Percentiles rank a stretch among this genome's conserved stretches.
Conservation (phyloP, 2,113 vertebrate genomes). For the Lipotes vexillifer region DNA sequence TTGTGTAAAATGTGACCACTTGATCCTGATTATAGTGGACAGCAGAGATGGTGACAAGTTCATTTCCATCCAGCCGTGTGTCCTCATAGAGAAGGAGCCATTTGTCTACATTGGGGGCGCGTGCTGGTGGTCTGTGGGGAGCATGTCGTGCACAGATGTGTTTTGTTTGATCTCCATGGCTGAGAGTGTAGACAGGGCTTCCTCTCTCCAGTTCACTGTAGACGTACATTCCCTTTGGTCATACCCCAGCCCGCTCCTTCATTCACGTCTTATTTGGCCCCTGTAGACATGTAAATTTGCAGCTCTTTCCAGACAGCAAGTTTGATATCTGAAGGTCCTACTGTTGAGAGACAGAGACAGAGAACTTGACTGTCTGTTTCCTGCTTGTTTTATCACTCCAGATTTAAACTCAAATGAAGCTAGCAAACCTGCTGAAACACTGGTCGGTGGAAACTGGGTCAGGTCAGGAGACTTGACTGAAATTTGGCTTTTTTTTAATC, state of each 20-base stretch:
- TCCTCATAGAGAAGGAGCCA: not conserved
- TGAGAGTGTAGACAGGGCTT: not conserved
- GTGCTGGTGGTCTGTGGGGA: not conserved
- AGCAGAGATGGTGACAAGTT: not conserved
- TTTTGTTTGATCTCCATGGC: not conserved
- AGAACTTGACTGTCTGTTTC: not conserved
- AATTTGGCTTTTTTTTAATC: not conserved
- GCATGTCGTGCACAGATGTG: not conserved
- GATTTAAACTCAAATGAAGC: not conserved
- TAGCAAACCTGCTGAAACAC: not conserved
- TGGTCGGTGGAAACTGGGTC: not conserved
- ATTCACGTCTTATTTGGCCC: not conserved
- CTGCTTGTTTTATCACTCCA: not conserved
- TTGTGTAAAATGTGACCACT: not conserved
- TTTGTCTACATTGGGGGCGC: fast-evolving
- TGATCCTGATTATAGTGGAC: not conserved
- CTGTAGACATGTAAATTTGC: not conserved
- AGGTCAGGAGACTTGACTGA: not conserved
- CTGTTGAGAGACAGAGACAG: not conserved
- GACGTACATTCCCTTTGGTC: not conserved
- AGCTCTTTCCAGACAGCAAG: not conserved
- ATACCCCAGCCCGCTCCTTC: not conserved
- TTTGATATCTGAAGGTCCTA: not conserved
- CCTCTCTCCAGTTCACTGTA: not conserved
- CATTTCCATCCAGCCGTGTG: not conserved